phyloP scores from a whole-genome alignment of 2,113 vertebrate species.

The Globicephala melas region DNA sequence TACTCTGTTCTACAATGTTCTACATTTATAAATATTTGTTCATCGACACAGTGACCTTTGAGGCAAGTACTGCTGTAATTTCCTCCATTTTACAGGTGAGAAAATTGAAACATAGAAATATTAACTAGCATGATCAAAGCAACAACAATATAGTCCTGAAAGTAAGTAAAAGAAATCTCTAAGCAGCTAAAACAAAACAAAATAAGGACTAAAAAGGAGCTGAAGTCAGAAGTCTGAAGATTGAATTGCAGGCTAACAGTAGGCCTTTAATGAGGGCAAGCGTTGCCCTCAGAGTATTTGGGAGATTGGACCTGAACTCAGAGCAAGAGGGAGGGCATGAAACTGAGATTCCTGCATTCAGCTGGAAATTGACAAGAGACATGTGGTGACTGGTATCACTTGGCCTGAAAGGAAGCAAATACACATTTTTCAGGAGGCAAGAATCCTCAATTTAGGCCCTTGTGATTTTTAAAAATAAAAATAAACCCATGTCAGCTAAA shows the following conservation, averaged over 20 bases:
- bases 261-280: neutral
- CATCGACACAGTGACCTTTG: neutral
- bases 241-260: neutral
- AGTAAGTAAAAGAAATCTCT: neutral
- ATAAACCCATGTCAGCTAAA: neutral
- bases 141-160: neutral
- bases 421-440: neutral
- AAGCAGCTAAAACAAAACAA: neutral
- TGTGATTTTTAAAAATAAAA: conserved; percentile 14
- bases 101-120: neutral
- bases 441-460: neutral
- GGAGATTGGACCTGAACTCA: too few relatives aligned
- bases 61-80: neutral
- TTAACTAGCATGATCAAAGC: neutral
- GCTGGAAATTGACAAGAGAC: neutral
- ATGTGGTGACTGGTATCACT: neutral
- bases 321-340: neutral
- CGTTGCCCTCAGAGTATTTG: neutral
- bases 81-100: neutral
- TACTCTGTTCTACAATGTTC: neutral
- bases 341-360: neutral
- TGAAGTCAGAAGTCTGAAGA: neutral
- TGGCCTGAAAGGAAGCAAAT: neutral
- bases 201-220: neutral
- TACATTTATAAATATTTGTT: neutral